Base-by-base conservation (phyloP, 2,888 invertebrate genomes). In the Dynastes tityus region DNA sequence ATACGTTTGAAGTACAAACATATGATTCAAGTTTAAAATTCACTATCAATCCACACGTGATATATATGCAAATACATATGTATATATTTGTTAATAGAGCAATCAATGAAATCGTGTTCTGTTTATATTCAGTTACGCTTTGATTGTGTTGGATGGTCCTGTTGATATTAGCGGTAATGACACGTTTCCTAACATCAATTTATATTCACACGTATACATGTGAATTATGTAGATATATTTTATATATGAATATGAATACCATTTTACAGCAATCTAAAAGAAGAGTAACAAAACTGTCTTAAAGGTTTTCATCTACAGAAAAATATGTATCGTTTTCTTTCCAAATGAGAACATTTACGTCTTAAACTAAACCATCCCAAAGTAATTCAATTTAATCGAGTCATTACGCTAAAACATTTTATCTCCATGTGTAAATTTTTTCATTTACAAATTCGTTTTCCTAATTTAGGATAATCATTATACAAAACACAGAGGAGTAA, bases 71-170 rank as follows among this genome's bases (percentile, higher is more conserved):
- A 55, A 55, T 32, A 63, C 32, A 32, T 63, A 61, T 29, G 27
- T 61, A 32, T 29, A 63, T 63, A 55, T 22, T 22, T 55, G 55
- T 55, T 55, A 22, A 22, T 55, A 29, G 63, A 63, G 32, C 11
- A 63, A 63, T 63, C 32, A 63, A 32, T 63, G 27, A 63, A 63
- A 63, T 13, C 32, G 63, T 11, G 63, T 32, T 32, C 27, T 32
- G 63, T 63, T 63, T 63, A 63, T 27, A n/a, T 63, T 32, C 63
- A 32, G 32, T 63, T 63, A 29, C 63, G 63, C 11, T 29, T 29
- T 22, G 32, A 27, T 63, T 16, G 13, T 63, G 63, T 63, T 61
- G 22, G 22, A 27, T 63, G 63, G 27, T 55, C 8, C 29, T 29
- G 63, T 13, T 63, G 32, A 29, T 29, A 63, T 29, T 63, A 29